Evolutionary conservation across 53 echinoderm and acorn worm species (phyloP).

Genomic region (Mesocentrotus franciscanus): DNA sequence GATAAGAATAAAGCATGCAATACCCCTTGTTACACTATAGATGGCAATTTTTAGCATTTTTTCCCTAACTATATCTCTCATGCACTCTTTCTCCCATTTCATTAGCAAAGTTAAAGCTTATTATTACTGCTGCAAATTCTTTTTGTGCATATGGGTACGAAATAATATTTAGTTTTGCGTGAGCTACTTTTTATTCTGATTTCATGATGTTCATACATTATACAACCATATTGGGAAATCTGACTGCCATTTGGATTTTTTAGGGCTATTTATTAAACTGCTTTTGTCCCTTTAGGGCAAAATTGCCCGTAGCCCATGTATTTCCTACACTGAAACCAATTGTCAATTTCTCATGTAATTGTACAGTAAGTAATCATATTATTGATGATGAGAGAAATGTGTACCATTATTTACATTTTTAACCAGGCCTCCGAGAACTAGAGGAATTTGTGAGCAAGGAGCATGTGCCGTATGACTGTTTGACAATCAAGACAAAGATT

Average conservation of each 20-base stretch:
- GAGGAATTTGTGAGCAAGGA: background rate
- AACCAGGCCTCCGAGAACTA: background rate
- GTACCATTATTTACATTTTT: background rate
- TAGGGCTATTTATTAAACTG: background rate
- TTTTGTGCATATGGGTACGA: background rate
- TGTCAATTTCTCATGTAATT: no score
- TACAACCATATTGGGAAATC: background rate
- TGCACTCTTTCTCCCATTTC: no score
- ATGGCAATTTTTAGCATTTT: no score
- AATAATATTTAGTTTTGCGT: background rate
- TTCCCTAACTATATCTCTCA: no score
- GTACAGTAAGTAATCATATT: background rate
- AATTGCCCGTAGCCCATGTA: no score
- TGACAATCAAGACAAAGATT: constrained; percentile 23
- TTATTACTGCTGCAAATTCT: background rate
- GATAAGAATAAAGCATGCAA: no score
- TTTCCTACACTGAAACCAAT: no score
- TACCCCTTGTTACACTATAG: no score
- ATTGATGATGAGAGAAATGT: constrained; percentile 45
- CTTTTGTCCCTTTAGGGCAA: no score
- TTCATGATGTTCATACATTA: constrained; percentile 7
- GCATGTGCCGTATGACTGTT: background rate
- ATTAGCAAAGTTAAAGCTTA: background rate
- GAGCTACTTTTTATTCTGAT: background rate
- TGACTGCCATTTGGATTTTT: background rate